Base-by-base conservation (phyloP, 2,888 invertebrate species). In the Tolmerus cingulatus region DNA sequence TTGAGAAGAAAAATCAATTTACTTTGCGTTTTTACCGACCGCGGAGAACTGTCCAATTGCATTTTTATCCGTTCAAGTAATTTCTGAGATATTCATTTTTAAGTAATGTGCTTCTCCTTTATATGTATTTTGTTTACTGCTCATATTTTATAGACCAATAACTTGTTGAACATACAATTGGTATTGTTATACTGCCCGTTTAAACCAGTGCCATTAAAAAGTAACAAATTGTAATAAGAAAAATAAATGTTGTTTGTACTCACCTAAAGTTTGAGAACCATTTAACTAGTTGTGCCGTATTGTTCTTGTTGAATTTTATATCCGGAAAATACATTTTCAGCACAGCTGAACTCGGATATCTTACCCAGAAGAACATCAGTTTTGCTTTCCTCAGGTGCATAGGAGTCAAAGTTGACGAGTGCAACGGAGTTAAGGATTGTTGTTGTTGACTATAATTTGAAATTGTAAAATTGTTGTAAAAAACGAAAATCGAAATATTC, bases 191-290 rank as follows among this genome's bases (percentile, higher is more conserved):
- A 30, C 30, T 30, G 30, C 30, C 30, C 30, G 30, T 30, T 30
- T 30, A 30, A 30, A 30, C 3, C 30, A 30, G 30, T 30, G 30
- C 30, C 30, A 30, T 30, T 30, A 4, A 4, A 4, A 34, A 34
- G 7, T 34, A 46, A 76, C n/a, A 37, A 34, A 88, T 55, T 37
- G 43, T 19, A 37, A 40, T 37, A 77, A 77, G 30, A 77, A 77
- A 34, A 43, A 37, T 8, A 86, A 76, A 30, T 30, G 1, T 19
- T 30, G 19, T 51, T 30, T 51, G 77, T 66, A 95, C 97, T 96
- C 93, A 99, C 99, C 99, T 96, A 95, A 99, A 99, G 93, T 99
- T 99, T 92, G 99, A 99, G 96, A 99, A 99, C 99, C 99, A 99
- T 94, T 99, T 99, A 95, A 99, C 99, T 93, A 99, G 96, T 94